Evolutionary conservation across 2,888 invertebrate species (phyloP), one percentile per base, ranked within the genome.

Genomic region (Habroteleia sp.): DNA sequence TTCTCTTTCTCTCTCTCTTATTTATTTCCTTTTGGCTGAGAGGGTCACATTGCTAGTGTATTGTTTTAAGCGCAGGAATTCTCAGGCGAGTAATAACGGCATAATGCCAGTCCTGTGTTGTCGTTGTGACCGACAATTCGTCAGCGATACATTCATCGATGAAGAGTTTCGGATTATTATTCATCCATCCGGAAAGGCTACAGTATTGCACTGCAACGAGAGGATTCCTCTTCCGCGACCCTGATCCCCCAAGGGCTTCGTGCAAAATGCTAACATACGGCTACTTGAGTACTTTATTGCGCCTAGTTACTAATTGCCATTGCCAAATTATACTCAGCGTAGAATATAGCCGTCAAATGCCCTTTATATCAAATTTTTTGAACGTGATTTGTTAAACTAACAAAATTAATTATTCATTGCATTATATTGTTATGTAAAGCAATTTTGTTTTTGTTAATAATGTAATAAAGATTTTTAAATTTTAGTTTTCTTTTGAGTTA

Each of bases 181-280:
- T 85, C 87, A 78, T 80, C 85, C 87, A 83, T 80, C 80, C 82
- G 86, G 85, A 88, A 87, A 85, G 82, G 86, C 84, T 83, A 86
- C 85, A 84, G 83, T 87, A 83, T 86, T 87, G 82, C 82, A 82
- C 79, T 68, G 74, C 78, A 63, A 78, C 76, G 76, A 58, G 66
- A 79, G 81, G 62, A 79, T 82, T 78, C 79, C 81, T 81, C 79
- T 78, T 83, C 79, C 79, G 56, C 25, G 63, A 46, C 58, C 62
- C 66, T 74, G 42, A 75, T 42, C 62, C 44, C 37, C 48, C 25
- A 33, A 41, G 44, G 74, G 52, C 58, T 35, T 44, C 10, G 60
- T 46, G 50, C 37, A 75, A 83, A 84, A 82, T 80, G 73, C 80
- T 79, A 84, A 85, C 88, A 88, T 87, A 87, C 86, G 87, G 87